These are phyloP conservation scores for Oreonectes daqikongensis DNA, from an alignment of 2,797 vertebrate species.

Conservation along the genomic window DNA sequence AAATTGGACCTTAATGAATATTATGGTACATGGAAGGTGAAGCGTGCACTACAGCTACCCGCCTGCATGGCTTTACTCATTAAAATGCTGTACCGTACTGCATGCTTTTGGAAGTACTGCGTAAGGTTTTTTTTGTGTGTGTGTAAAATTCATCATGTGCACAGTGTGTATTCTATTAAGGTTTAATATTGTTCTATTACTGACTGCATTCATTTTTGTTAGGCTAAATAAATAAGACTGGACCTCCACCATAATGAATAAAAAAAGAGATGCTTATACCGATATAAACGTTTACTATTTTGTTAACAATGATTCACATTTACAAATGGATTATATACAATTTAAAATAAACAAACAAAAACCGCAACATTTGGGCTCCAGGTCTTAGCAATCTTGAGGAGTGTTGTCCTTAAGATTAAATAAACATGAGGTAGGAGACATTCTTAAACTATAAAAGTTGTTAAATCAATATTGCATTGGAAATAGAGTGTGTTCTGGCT, in stretches of 20 bases:
- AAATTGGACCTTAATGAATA: no score
- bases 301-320: background rate
- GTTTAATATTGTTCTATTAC: no score
- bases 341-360: background rate
- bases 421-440: slow-evolving; percentile 1
- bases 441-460: background rate
- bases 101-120: background rate
- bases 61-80: no score
- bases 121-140: background rate
- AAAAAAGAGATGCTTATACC: background rate
- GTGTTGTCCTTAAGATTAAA: background rate
- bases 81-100: no score
- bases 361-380: background rate
- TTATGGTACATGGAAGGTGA: no score
- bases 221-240: no score
- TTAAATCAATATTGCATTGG: background rate
- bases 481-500: background rate
- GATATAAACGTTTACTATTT: background rate
- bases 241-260: background rate
- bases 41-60: no score
- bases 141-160: no score
- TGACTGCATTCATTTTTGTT: no score
- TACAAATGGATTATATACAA: background rate
- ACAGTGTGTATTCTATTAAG: no score
- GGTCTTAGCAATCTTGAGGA: background rate